Conservation (phyloP, 2,797 vertebrate genomes). For the Crypturellus tataupa region DNA sequence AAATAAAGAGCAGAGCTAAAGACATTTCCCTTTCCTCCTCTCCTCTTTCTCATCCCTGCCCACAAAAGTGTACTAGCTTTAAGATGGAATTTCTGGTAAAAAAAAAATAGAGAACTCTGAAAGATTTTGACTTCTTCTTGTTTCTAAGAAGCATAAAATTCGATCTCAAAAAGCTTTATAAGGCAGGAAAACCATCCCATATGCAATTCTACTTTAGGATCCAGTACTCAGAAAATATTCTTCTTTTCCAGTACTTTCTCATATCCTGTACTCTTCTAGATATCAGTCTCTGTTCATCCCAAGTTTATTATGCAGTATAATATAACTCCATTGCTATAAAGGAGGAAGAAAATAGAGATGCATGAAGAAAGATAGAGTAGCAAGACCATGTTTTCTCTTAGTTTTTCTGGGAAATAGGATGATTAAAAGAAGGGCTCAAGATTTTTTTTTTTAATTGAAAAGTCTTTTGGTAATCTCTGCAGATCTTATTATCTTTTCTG, state of each 20-base stretch:
- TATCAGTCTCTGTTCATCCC: not conserved
- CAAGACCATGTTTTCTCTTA: not conserved
- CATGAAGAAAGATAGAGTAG: not conserved
- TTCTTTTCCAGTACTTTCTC: not conserved
- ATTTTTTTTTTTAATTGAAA: not conserved
- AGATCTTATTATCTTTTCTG: not conserved
- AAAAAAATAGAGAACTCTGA: not conserved
- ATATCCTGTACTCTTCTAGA: not conserved
- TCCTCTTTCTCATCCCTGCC: not conserved
- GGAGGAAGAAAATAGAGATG: not conserved
- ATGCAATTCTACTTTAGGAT: not conserved
- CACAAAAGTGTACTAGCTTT: not conserved
- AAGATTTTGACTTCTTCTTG: not conserved
- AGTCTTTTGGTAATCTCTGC: not conserved
- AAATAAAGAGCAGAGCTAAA: not conserved
- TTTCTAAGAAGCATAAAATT: not conserved
- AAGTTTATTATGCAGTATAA: not conserved
- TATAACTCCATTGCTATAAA: not conserved
- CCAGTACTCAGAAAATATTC: not conserved
- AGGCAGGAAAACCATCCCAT: not conserved
- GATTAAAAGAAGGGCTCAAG: not conserved
- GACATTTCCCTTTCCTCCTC: not conserved
- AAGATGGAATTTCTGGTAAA: not conserved
- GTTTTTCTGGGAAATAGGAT: not conserved
- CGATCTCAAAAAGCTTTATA: not conserved